Percentiles rank a stretch among this genome's conserved stretches.
phyloP scores from a whole-genome alignment of 1,140 invertebrate genomes.

The Caenorhabditis elegans region DNA sequence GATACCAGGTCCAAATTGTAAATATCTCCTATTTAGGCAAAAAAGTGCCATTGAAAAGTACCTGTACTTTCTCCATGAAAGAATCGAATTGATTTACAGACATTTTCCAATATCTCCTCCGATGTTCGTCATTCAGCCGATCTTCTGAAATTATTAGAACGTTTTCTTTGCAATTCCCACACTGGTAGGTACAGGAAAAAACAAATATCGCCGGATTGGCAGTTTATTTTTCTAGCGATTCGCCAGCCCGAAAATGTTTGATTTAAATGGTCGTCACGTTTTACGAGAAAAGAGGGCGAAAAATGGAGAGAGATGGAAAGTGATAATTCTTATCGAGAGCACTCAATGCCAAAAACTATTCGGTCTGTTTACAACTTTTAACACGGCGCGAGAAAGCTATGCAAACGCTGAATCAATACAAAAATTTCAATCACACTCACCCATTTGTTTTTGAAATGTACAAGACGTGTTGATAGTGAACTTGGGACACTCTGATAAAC shows the following conservation, averaged over 20 bases:
- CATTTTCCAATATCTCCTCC: constrained; percentile 10
- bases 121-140: constrained; percentile 21
- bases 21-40: too few relatives aligned
- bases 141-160: neutral
- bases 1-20: too few relatives aligned
- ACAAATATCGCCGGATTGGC: too few relatives aligned
- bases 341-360: neutral
- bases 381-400: neutral
- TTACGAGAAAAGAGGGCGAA: neutral
- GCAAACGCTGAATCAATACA: neutral
- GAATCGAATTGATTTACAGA: neutral
- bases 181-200: too few relatives aligned
- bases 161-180: too few relatives aligned
- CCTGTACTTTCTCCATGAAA: constrained; percentile 18
- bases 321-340: constrained; percentile 5
- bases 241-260: neutral
- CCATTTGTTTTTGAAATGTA: constrained; percentile 21
- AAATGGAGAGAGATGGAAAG: neutral
- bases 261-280: constrained; percentile 5
- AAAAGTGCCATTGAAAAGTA: neutral
- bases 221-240: neutral
- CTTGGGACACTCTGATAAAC: neutral
- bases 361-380: neutral
- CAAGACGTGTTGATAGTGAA: neutral
- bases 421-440: neutral